Evolutionary conservation across 2,888 invertebrate genomes (phyloP).

Genomic region (Branchellion lobata): DNA sequence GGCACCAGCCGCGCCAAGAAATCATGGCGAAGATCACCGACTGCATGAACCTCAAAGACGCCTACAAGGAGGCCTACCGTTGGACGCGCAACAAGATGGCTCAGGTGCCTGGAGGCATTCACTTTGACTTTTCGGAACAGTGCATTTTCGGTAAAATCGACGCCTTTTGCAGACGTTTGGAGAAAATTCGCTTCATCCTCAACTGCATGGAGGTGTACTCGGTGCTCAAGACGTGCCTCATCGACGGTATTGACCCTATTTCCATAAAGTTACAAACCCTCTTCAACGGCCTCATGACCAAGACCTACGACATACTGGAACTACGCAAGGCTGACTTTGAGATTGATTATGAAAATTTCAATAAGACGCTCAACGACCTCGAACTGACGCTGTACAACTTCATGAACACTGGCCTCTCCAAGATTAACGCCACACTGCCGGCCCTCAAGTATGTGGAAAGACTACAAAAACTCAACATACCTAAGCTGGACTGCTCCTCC

Average conservation of each 20-base stretch:
- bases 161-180: conserved; percentile 58
- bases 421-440: conserved; percentile 61
- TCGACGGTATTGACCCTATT: conserved; percentile 77
- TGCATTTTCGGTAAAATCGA: conserved; percentile 63
- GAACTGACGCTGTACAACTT: conserved; percentile 65
- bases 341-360: conserved; percentile 74
- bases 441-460: conserved; percentile 64
- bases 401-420: conserved; percentile 55
- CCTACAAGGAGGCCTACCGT: conserved; percentile 68
- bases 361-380: conserved; percentile 70
- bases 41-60: conserved; percentile 55
- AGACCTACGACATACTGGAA: conserved; percentile 78
- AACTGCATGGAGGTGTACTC: conserved; percentile 74
- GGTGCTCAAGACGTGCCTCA: conserved; percentile 73
- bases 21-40: conserved; percentile 51
- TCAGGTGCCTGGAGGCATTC: conserved; percentile 55
- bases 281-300: conserved; percentile 70
- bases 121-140: conserved; percentile 62
- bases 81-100: conserved; percentile 62
- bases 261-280: conserved; percentile 71
- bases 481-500: conserved; percentile 74
- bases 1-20: conserved; percentile 56
- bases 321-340: conserved; percentile 76
- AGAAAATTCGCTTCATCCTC: conserved; percentile 70
- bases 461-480: conserved; percentile 74